Evolutionary conservation across 2,797 vertebrate genomes (phyloP).

Genomic region (Nyctalus aviator): DNA sequence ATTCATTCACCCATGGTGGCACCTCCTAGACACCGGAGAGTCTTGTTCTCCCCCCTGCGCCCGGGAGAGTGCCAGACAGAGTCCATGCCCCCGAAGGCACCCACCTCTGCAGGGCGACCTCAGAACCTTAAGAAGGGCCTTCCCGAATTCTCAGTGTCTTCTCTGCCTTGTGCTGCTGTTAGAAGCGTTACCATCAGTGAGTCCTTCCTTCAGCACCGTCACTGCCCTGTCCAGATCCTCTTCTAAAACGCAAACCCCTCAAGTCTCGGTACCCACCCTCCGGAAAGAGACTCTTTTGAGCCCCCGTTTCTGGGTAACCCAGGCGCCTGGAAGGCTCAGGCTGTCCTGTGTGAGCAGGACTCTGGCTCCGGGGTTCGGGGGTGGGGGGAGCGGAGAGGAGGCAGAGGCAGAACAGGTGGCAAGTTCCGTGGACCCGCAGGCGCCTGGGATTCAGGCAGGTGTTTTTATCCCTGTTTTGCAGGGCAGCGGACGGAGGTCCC

Average conservation of each 20-base stretch:
- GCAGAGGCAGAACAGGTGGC: neutral
- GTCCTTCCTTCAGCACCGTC: neutral
- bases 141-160: neutral
- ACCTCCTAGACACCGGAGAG: neutral
- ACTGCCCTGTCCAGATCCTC: neutral
- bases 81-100: accelerated
- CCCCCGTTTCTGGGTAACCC: neutral
- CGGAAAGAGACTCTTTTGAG: neutral
- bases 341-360: neutral
- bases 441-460: neutral
- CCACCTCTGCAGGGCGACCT: neutral
- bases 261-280: neutral
- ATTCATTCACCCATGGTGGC: neutral
- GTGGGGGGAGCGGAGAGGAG: neutral
- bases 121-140: neutral
- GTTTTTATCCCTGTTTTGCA: neutral
- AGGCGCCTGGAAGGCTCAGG: neutral
- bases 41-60: neutral
- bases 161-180: neutral
- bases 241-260: neutral
- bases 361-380: neutral
- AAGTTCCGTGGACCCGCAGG: neutral
- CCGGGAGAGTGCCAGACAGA: accelerated
- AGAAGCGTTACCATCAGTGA: neutral
- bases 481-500: neutral